Evolutionary conservation across 92 coral and sea anemone genomes (phyloP), one percentile per base, ranked within the genome.

Genomic region (Paragorgia papillata): DNA sequence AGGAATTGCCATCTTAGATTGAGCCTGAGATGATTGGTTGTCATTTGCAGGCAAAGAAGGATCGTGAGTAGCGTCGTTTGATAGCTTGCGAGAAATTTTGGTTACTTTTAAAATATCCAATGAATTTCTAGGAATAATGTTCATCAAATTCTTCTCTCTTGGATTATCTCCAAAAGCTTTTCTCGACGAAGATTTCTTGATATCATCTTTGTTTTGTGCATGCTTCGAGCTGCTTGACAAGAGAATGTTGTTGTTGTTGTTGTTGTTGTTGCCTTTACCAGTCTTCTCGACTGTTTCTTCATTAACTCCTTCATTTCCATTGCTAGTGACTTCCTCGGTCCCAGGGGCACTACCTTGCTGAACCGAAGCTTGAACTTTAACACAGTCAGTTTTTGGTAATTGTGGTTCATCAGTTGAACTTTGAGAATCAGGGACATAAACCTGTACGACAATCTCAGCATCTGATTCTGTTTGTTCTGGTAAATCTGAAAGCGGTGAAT

Each of bases 391-490:
- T n/a, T n/a, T n/a, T n/a, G n/a, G n/a, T n/a, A n/a, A n/a, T n/a
- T n/a, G n/a, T n/a, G n/a, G 43, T 56, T 3, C 31, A 3, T 56
- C 18, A 14, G 28, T 7, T 7, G 62, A 9, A 22, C 62, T 56
- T 27, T 71, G 51, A 24, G n/a, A 18, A 26, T 71, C 78, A 57
- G 78, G 63, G 35, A 71, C 51, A 55, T 71, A 34, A 18, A 71
- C 78, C 2, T 71, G 44, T 0, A 71, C 78, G 25, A 71, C 78
- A 40, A 71, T 51, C 34, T 71, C 78, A 0, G 24, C 2, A 71
- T 71, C 78, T 0, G 78, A 71, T 12, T 55, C 64, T 0, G 64
- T 9, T 71, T 71, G 53, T n/a, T 14, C 75, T 24, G 39, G 10
- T 0, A 19, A 19, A 68, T 68, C 59, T 9, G 2, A 20, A 3